phyloP scores from a whole-genome alignment of 2,888 invertebrate genomes.

The Pristionchus japonicus region DNA sequence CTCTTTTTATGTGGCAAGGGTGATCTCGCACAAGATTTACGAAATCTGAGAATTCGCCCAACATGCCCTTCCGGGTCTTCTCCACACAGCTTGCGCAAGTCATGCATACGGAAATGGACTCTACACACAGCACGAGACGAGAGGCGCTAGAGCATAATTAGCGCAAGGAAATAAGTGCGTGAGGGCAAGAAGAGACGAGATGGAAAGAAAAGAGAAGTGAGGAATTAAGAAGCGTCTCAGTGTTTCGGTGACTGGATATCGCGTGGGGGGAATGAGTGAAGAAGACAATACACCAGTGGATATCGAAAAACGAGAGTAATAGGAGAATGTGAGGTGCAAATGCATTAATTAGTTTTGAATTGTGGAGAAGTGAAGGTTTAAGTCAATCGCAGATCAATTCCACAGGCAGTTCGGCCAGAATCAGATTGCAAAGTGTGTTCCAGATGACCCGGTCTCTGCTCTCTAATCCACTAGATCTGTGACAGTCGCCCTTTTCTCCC shows the following conservation, averaged over 20 bases:
- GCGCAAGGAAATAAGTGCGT: constrained; percentile 31
- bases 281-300: too few species aligned
- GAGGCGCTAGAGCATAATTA: constrained; percentile 37
- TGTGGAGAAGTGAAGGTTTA: background rate
- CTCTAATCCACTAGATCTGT: background rate
- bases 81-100: background rate
- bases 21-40: too few species aligned
- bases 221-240: background rate
- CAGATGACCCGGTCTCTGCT: background rate
- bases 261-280: too few species aligned
- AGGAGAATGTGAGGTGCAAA: background rate
- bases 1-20: too few species aligned
- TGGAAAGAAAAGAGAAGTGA: too few species aligned
- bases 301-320: too few species aligned
- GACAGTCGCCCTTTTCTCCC: background rate
- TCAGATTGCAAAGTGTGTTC: background rate
- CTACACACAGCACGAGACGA: background rate
- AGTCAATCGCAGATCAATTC: background rate
- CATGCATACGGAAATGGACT: constrained; percentile 30
- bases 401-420: too few species aligned
- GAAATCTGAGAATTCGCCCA: too few species aligned
- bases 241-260: background rate
- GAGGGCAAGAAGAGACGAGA: background rate
- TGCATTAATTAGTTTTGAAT: background rate
- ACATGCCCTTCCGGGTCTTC: too few species aligned